Evolutionary conservation across 2,113 vertebrate genomes (phyloP), one percentile per base, ranked within the genome.

Genomic region (Excalfactoria chinensis): DNA sequence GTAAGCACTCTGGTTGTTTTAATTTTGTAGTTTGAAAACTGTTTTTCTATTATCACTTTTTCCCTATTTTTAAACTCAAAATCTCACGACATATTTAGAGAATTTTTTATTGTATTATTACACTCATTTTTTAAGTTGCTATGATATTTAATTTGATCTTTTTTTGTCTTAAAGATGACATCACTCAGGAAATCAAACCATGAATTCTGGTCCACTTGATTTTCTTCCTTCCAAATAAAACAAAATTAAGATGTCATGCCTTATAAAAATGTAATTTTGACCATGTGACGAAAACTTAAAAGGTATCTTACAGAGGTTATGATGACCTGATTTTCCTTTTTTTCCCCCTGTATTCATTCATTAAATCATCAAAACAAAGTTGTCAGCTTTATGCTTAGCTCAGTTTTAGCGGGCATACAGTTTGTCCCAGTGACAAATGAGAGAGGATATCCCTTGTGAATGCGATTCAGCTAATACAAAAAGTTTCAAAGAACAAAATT

Each of bases 1-100:
- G 18, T 7, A 1, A 3, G 4, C 0, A 0, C 5, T 69, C 22
- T 77, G 6, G 4, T 23, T 84, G 21, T 53, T 83, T 3, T 28
- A 15, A 41, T 44, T 74, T 23, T 75, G 32, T 18, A 77, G 8
- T 0, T 4, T 59, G 14, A 68, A 66, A 77, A 75, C 40, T 21
- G 89, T 62, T 48, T 80, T 80, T 93, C n/a, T 7, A 48, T 46
- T 1, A 76, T 8, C 25, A 70, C 56, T 78, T 83, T 55, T 28
- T 41, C 13, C 12, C 2, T 83, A 73, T 88, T 75, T 40, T 1
- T 73, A 60, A 66, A 84, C 92, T n/a, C 11, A 87, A 87, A 85
- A 67, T 20, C 15, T n/a, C n/a, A n/a, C n/a, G n/a, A n/a, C n/a
- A n/a, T n/a, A n/a, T n/a, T n/a, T n/a, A n/a, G n/a, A n/a, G n/a